A percentile compares a stretch with the other conserved stretches of the same genome.
phyloP scores from a whole-genome alignment of 2,113 vertebrate genomes.

The Pygoscelis antarcticus region DNA sequence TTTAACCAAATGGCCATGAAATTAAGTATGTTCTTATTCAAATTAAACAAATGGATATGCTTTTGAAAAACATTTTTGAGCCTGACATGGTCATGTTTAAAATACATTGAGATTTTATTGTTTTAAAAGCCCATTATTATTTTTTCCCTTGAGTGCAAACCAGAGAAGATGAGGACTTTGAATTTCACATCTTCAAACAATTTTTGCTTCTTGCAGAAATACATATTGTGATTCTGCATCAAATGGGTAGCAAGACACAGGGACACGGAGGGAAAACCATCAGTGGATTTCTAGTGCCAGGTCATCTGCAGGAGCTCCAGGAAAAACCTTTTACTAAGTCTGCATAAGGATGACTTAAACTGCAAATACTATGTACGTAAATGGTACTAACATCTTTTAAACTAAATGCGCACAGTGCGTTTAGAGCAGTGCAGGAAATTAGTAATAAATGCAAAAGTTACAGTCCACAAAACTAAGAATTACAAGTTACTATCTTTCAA shows the following conservation, averaged over 20 bases:
- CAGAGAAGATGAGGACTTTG: slow-evolving; percentile 55
- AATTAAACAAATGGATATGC: slow-evolving; percentile 62
- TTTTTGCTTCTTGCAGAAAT: not conserved
- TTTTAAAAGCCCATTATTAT: slow-evolving; percentile 14
- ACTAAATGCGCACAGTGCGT: not conserved
- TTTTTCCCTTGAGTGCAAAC: slow-evolving; percentile 27
- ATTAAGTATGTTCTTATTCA: slow-evolving; percentile 72
- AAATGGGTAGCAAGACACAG: not conserved
- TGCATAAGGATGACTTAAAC: slow-evolving; percentile 17
- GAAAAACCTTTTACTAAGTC: slow-evolving; percentile 4
- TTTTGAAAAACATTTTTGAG: slow-evolving; percentile 68
- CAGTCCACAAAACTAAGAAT: slow-evolving; percentile 48
- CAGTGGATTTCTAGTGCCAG: not conserved
- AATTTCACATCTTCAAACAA: slow-evolving; percentile 60
- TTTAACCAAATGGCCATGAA: slow-evolving; percentile 77
- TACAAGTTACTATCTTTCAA: slow-evolving; percentile 45
- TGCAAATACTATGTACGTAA: not conserved
- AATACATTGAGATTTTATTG: slow-evolving; percentile 51
- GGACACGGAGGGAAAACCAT: not conserved
- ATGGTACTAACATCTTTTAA: slow-evolving; percentile 20
- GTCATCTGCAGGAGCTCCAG: not conserved
- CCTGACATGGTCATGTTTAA: slow-evolving; percentile 50
- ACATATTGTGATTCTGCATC: not conserved
- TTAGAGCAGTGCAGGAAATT: slow-evolving; percentile 54
- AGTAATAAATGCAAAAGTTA: slow-evolving; percentile 63